These are phyloP conservation scores for Hydrolagus colliei DNA, from an alignment of 2,797 vertebrate genomes.

Conservation along the genomic window DNA sequence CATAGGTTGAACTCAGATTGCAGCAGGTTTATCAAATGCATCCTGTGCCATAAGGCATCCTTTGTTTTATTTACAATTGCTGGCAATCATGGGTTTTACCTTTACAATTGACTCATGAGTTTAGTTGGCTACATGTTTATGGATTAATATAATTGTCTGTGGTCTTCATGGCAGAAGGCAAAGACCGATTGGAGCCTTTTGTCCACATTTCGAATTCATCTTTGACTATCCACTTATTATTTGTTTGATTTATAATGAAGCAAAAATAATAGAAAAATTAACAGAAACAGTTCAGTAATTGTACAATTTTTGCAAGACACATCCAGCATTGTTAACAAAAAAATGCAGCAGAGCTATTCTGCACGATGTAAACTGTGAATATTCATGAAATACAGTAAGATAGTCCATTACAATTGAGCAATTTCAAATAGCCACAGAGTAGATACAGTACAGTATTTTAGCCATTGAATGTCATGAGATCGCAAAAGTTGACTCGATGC, in stretches of 20 bases:
- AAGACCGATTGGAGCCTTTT: not conserved
- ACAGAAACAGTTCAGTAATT: not conserved
- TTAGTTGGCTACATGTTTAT: not conserved
- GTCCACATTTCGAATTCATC: not conserved
- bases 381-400: not conserved
- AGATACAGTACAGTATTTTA: too few species aligned
- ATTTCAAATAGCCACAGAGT: too few species aligned
- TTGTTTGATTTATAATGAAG: not conserved
- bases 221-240: not conserved
- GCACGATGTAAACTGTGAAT: not conserved
- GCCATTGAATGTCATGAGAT: too few species aligned
- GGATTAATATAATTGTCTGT: not conserved
- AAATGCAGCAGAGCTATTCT: not conserved
- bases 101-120: not conserved
- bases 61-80: conserved; percentile 14
- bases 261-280: not conserved
- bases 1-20: not conserved
- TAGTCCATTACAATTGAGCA: too few species aligned
- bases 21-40: conserved; percentile 1
- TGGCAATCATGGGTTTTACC: not conserved
- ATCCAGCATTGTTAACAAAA: not conserved
- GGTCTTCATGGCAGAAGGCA: not conserved
- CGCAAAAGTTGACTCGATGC: too few species aligned
- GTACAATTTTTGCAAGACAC: not conserved
- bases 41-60: not conserved